phyloP scores from a whole-genome alignment of 2,797 vertebrate genomes.

The Choloepus didactylus region DNA sequence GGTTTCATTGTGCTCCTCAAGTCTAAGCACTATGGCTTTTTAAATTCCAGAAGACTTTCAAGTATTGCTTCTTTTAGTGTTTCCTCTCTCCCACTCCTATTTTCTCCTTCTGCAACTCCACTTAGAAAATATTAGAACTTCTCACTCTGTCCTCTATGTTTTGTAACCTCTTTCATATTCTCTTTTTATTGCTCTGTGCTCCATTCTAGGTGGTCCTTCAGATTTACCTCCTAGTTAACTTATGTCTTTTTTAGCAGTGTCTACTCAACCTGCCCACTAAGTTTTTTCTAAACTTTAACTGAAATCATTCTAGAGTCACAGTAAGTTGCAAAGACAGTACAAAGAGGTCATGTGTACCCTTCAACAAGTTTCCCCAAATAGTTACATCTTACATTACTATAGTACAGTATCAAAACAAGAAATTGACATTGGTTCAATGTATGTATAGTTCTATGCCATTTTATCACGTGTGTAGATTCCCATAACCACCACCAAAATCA shows the following conservation, averaged over 20 bases:
- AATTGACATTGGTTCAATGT: neutral
- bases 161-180: neutral
- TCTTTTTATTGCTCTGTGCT: neutral
- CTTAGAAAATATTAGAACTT: neutral
- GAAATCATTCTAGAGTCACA: neutral
- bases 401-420: neutral
- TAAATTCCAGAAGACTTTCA: neutral
- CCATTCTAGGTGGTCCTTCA: neutral
- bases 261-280: neutral
- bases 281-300: neutral
- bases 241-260: neutral
- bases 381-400: neutral
- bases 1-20: neutral
- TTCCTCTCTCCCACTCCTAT: neutral
- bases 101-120: neutral
- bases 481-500: neutral
- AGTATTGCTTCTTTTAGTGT: neutral
- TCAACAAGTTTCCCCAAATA: neutral
- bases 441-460: neutral
- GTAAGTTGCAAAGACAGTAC: neutral
- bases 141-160: neutral
- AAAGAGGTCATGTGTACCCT: neutral
- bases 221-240: neutral
- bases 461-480: neutral
- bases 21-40: neutral